A percentile compares a stretch with the other conserved stretches of the same genome.
phyloP scores from a whole-genome alignment of 2,113 vertebrate species.

The human region GRCh38 chr13:79433501-79434000 shows the following conservation, averaged over 20 bases:
- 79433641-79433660: background rate
- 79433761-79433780: background rate
- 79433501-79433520: background rate
- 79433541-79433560: background rate
- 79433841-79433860: background rate
- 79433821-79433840: background rate
- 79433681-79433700: background rate
- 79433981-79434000: background rate
- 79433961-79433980: background rate
- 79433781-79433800: background rate
- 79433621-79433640: constrained; percentile 9
- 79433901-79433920: background rate
- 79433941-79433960: background rate
- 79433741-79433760: background rate
- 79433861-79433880: background rate
- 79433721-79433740: background rate
- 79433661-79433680: background rate
- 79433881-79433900: background rate
- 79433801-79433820: background rate
- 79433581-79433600: constrained; percentile 23
- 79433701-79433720: background rate
- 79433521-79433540: background rate
- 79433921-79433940: background rate
- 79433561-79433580: background rate
- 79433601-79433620: background rate